Conservation (phyloP, 2,888 invertebrate genomes). For the Girardia tigrina region DNA sequence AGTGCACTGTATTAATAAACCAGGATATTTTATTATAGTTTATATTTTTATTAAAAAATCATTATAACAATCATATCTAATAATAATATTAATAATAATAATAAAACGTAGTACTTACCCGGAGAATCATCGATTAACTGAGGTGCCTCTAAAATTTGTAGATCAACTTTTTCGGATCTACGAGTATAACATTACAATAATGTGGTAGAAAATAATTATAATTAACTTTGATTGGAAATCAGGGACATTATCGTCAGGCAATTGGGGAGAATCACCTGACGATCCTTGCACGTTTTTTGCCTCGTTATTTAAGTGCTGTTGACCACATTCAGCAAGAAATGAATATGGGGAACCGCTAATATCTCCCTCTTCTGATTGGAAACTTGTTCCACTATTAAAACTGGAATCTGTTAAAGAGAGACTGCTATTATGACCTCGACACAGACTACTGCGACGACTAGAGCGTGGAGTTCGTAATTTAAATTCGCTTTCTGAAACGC, state of each 20-base stretch:
- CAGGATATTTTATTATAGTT: not conserved
- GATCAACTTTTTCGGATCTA: not conserved
- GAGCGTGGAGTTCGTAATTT: slow-evolving; percentile 29
- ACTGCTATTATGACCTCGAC: slow-evolving; percentile 7
- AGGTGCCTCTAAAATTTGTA: not conserved
- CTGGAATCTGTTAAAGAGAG: not conserved
- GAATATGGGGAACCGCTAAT: slow-evolving; percentile 14
- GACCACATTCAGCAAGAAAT: not conserved
- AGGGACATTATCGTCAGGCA: slow-evolving; percentile 23
- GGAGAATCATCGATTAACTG: not conserved
- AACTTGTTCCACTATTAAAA: slow-evolving; percentile 10
- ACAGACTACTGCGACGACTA: slow-evolving; percentile 8
- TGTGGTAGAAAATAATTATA: not conserved
- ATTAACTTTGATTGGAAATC: not conserved
- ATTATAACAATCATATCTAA: too few species aligned
- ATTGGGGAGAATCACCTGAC: slow-evolving; percentile 14
- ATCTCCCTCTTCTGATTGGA: not conserved
- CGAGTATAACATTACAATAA: not conserved
- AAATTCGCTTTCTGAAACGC: slow-evolving; percentile 30
- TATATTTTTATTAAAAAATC: too few species aligned
- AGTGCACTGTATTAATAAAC: too few species aligned
- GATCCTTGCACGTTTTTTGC: slow-evolving; percentile 17
- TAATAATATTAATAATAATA: not conserved
- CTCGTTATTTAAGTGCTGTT: slow-evolving; percentile 8
- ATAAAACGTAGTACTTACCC: too few species aligned